These are phyloP conservation scores for Plotosus lineatus DNA, from an alignment of 2,113 vertebrate genomes.

Conservation along the genomic window DNA sequence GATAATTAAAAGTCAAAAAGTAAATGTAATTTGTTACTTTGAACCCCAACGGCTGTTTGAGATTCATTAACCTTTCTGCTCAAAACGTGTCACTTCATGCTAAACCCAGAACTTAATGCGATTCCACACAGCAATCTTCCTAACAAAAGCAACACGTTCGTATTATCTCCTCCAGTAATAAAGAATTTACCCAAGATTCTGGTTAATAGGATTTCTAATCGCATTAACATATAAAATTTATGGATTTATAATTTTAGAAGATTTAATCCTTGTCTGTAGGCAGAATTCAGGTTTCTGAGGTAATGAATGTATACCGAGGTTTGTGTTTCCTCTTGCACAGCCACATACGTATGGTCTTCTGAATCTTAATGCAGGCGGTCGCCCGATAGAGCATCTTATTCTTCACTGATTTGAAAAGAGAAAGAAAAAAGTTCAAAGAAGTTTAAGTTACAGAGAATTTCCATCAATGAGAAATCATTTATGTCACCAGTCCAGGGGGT, in stretches of 20 bases:
- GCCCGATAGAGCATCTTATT: constrained; percentile 92
- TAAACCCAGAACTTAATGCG: neutral
- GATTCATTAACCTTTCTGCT: neutral
- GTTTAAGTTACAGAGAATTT: neutral
- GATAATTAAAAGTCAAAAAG: neutral
- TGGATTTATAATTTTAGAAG: neutral
- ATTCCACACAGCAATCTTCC: neutral
- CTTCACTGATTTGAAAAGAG: constrained; percentile 77
- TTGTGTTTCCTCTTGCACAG: constrained; percentile 95
- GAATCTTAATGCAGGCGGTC: constrained; percentile 87
- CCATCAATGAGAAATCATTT: neutral
- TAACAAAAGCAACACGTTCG: neutral
- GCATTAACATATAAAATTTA: neutral
- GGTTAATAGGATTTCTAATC: constrained; percentile 13
- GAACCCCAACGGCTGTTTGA: neutral
- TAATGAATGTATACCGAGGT: constrained; percentile 80
- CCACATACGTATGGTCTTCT: constrained; percentile 97
- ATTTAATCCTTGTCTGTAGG: neutral
- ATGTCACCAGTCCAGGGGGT: neutral
- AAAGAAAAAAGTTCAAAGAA: neutral
- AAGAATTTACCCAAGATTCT: neutral
- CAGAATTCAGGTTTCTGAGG: neutral
- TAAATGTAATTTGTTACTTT: neutral
- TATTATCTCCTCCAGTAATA: constrained; percentile 3
- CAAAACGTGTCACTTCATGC: neutral